Evolutionary conservation across 1,140 invertebrate species (phyloP).

Genomic region (Drosophila teissieri): DNA sequence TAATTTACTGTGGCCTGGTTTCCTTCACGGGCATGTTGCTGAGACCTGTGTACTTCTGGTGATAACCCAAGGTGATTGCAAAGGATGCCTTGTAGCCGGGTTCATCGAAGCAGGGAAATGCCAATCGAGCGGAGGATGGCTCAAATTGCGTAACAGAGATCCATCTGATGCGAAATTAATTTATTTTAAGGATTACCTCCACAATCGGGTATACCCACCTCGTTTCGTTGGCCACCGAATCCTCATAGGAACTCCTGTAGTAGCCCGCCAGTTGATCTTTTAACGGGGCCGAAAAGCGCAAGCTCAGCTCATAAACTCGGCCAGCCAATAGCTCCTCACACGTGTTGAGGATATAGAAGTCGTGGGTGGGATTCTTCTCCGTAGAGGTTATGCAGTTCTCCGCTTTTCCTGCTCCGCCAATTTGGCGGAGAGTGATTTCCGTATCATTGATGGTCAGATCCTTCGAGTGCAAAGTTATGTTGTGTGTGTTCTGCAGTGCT

Average conservation of each 20-base stretch:
- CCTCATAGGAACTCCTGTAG: conserved; percentile 91
- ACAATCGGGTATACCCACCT: conserved; percentile 85
- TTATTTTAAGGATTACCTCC: conserved; percentile 35
- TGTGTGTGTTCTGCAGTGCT: conserved; percentile 86
- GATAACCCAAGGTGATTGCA: conserved; percentile 89
- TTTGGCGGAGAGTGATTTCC: conserved; percentile 79
- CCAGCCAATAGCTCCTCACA: conserved; percentile 84
- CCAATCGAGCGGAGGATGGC: conserved; percentile 92
- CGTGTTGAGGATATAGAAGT: conserved; percentile 88
- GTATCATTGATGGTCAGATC: conserved; percentile 86
- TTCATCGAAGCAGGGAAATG: conserved; percentile 98
- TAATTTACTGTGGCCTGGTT: conserved; percentile 54
- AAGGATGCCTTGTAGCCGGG: conserved; percentile 95
- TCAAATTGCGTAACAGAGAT: conserved; percentile 93
- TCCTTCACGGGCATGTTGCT: conserved; percentile 91
- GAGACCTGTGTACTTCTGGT: conserved; percentile 87
- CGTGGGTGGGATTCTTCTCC: conserved; percentile 86
- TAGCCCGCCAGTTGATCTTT: conserved; percentile 89
- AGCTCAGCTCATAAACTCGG: conserved; percentile 87
- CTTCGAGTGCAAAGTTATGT: conserved; percentile 89
- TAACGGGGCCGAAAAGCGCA: conserved; percentile 88
- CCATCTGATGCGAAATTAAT: conserved; percentile 18
- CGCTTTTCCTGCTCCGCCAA: conserved; percentile 29
- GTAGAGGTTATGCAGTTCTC: conserved; percentile 64
- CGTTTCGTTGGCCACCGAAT: conserved; percentile 86